Percentiles rank a stretch among this genome's conserved stretches.
Conservation (phyloP, 2,888 invertebrate species). For the Drosophila putrida region DNA sequence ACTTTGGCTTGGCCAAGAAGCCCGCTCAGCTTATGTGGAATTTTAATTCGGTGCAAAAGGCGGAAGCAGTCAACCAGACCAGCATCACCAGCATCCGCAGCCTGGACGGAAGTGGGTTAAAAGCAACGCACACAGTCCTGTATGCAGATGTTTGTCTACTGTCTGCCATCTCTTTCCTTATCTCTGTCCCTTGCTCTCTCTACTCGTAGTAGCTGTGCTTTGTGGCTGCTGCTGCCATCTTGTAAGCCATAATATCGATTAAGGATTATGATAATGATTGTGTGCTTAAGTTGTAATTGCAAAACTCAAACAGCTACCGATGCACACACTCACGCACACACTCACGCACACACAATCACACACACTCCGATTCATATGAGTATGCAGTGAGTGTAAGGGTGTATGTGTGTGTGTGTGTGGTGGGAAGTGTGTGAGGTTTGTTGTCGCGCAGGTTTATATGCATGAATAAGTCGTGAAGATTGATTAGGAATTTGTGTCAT, state of each 20-base stretch:
- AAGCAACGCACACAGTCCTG: constrained; percentile 40
- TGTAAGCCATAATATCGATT: constrained; percentile 84
- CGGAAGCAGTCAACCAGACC: constrained; percentile 61
- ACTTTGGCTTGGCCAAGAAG: constrained; percentile 49
- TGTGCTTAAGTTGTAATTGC: constrained; percentile 84
- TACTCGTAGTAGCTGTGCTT: constrained; percentile 5
- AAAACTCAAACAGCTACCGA: constrained; percentile 70
- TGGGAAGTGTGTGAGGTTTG: constrained; percentile 35
- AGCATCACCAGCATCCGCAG: constrained; percentile 14
- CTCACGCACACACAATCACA: constrained; percentile 26
- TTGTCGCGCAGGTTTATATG: constrained; percentile 72
- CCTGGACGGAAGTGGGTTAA: constrained; percentile 71
- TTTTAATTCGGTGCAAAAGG: constrained; percentile 69
- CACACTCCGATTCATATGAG: no score
- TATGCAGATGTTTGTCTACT: constrained; percentile 51
- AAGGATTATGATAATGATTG: constrained; percentile 85
- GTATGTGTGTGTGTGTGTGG: constrained; percentile 22
- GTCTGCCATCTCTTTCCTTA: constrained; percentile 3
- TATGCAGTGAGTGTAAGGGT: constrained; percentile 25
- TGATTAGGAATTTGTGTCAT: constrained; percentile 75
- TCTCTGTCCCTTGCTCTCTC: background rate
- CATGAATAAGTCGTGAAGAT: constrained; percentile 77
- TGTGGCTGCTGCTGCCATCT: constrained; percentile 48
- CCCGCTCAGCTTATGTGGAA: constrained; percentile 61
- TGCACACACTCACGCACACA: constrained; percentile 28